A percentile compares a stretch with the other conserved stretches of the same genome.
Evolutionary conservation across 2,888 invertebrate species (phyloP).

Genomic region (Nomada fabriciana): DNA sequence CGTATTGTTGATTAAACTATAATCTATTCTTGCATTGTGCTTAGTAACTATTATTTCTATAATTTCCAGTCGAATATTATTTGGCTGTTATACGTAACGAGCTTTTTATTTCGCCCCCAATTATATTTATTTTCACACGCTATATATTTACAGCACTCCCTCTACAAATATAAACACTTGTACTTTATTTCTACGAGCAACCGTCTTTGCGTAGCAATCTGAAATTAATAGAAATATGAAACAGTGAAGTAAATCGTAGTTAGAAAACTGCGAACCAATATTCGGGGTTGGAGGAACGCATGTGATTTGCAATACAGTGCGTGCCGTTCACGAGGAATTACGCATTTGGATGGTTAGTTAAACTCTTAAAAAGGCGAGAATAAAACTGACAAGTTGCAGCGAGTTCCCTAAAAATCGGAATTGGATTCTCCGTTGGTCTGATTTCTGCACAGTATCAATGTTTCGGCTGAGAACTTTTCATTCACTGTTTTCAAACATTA

Average conservation of each 20-base stretch:
- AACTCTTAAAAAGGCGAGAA: background rate
- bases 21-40: too few relatives aligned
- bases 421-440: background rate
- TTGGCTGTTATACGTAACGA: too few relatives aligned
- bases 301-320: background rate
- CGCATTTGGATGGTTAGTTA: background rate
- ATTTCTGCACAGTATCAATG: background rate
- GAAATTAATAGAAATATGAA: constrained; percentile 8
- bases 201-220: background rate
- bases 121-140: too few relatives aligned
- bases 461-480: background rate
- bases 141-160: too few relatives aligned
- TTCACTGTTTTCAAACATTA: background rate
- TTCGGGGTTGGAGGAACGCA: background rate
- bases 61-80: too few relatives aligned
- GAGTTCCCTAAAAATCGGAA: background rate
- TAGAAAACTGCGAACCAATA: constrained; percentile 4
- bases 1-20: too few relatives aligned
- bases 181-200: too few relatives aligned
- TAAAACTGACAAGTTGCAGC: background rate
- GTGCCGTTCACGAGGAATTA: background rate
- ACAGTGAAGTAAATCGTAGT: background rate
- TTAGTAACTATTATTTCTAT: too few relatives aligned
- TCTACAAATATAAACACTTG: too few relatives aligned
- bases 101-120: too few relatives aligned